Evolutionary conservation across 2,888 invertebrate species (phyloP), one percentile per base, ranked within the genome.

Genomic region (Cinara cedri): DNA sequence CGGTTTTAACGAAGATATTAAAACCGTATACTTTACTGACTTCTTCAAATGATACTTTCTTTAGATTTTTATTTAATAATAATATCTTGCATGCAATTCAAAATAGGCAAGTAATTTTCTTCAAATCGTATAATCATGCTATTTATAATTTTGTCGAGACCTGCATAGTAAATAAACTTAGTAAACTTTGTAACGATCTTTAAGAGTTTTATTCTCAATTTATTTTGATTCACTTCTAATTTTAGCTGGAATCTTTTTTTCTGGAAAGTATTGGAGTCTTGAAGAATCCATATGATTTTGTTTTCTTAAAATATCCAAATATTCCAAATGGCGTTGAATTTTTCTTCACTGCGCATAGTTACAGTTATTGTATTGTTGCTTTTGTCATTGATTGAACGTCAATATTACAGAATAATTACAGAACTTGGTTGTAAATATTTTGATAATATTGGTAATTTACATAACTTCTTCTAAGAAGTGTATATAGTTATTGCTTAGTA

Each of bases 91-190:
- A 14, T 65, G 46, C 65, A 65, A 46, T 46, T 46, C 21, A 46
- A 65, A 65, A 65, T 16, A 65, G 19, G 14, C 44, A 65, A 19
- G 44, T 65, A 8, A 44, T 65, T 65, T 46, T 65, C 65, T 14
- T 65, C 21, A 65, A 44, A 65, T 14, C 21, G 16, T 46, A 9
- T 46, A 21, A 8, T 1, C 46, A 65, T 65, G 13, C 46, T 21
- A 16, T 65, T 65, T 65, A 65, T 46, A 21, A 65, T 65, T 14
- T 65, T 65, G 21, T 65, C 65, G 13, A 65, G 46, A 21, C 44
- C 46, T 46, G 19, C 19, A 65, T 42, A 65, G 46, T 65, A 65
- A 10, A 65, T 65, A 46, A 46, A 46, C 14, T n/a, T n/a, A n/a
- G n/a, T n/a, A n/a, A n/a, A 65, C 9, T 46, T 65, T 21, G 46